phyloP scores from a whole-genome alignment of 2,888 invertebrate genomes.

The Tyria jacobaeae region DNA sequence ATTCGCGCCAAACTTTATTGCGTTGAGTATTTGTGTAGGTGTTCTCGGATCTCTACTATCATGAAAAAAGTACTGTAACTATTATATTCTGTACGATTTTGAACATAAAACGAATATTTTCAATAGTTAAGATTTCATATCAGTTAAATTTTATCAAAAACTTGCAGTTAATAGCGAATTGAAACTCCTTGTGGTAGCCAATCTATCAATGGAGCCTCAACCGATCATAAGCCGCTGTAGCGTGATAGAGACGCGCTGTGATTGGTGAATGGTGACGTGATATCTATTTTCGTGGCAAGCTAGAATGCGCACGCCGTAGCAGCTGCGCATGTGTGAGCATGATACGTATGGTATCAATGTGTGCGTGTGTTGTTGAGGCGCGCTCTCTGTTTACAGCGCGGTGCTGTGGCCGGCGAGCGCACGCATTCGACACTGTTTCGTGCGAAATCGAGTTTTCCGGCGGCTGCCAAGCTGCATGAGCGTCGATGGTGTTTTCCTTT shows the following conservation, averaged over 20 bases:
- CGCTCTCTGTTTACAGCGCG: slow-evolving; percentile 85
- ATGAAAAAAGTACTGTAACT: slow-evolving; percentile 10
- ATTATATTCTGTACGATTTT: slow-evolving; percentile 47
- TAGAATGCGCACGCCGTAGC: slow-evolving; percentile 75
- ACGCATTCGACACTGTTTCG: slow-evolving; percentile 86
- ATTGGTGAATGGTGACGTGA: slow-evolving; percentile 78
- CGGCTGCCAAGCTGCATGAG: slow-evolving; percentile 69
- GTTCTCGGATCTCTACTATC: slow-evolving; percentile 27
- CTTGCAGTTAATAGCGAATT: slow-evolving; percentile 83
- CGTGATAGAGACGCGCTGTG: slow-evolving; percentile 65
- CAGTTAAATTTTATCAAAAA: slow-evolving; percentile 82
- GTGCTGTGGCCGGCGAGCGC: slow-evolving; percentile 86
- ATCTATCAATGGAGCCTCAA: slow-evolving; percentile 77
- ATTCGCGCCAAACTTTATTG: slow-evolving; percentile 62
- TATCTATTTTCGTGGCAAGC: slow-evolving; percentile 76
- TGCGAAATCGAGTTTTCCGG: slow-evolving; percentile 78
- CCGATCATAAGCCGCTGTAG: slow-evolving; percentile 68
- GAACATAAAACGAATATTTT: slow-evolving; percentile 59
- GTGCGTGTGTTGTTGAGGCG: slow-evolving; percentile 81
- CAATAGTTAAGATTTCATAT: slow-evolving; percentile 75
- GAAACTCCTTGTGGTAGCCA: slow-evolving; percentile 77
- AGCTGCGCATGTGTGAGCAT: slow-evolving; percentile 60
- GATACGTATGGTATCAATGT: slow-evolving; percentile 62
- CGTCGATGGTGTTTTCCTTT: slow-evolving; percentile 78
- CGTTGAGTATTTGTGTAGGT: slow-evolving; percentile 52